Percentiles rank a stretch among this genome's conserved stretches.
phyloP scores from a whole-genome alignment of 2,888 invertebrate genomes.

The Thymelicus lineola region DNA sequence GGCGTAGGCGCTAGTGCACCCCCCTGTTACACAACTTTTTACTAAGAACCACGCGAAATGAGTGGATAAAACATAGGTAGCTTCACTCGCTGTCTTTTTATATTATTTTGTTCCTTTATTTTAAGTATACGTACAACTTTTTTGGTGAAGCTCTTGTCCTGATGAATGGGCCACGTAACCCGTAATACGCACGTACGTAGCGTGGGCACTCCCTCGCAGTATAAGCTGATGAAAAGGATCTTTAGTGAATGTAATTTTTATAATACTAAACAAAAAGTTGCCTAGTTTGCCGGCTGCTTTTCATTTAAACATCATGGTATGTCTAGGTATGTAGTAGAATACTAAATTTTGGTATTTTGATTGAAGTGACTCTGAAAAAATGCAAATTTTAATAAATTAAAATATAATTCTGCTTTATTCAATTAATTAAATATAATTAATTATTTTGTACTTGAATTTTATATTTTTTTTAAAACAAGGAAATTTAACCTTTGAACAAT shows the following conservation, averaged over 20 bases:
- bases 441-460: no score
- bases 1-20: constrained; percentile 67
- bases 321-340: constrained; percentile 19
- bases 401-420: no score
- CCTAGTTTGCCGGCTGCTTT: constrained; percentile 21
- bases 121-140: constrained; percentile 23
- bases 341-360: constrained; percentile 11
- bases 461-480: no score
- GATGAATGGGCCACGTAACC: constrained; percentile 31
- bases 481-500: no score
- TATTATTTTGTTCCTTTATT: constrained; percentile 43
- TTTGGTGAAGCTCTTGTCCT: constrained; percentile 28
- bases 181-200: constrained; percentile 32
- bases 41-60: constrained; percentile 84
- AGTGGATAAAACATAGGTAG: constrained; percentile 83
- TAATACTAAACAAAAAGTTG: constrained; percentile 37
- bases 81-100: constrained; percentile 61
- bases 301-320: constrained; percentile 31
- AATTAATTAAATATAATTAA: no score
- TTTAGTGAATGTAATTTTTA: constrained; percentile 38
- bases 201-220: constrained; percentile 12
- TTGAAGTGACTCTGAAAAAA: no score
- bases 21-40: constrained; percentile 77
- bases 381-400: no score
- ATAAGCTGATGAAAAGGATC: constrained; percentile 28